Evolutionary conservation across 2,888 invertebrate species (phyloP), one percentile per base, ranked within the genome.

Genomic region (Vannuccia rotundouncinata): DNA sequence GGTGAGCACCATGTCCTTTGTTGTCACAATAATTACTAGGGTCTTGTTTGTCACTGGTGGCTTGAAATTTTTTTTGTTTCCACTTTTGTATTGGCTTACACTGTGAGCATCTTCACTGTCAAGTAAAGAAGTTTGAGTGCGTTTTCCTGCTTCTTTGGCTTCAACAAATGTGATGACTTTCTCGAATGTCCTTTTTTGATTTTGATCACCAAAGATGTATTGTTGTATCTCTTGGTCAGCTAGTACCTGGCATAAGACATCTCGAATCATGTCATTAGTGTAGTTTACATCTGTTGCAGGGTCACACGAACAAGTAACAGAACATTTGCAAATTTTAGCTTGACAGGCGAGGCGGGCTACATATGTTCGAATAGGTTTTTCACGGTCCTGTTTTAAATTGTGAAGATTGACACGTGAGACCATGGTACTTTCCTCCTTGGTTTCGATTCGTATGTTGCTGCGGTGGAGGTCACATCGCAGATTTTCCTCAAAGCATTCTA

Each of bases 321-420:
- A 66, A 66, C 13, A 66, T 27, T 66, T 66, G 66, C 66, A 66
- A 2, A 83, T 77, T 13, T 81, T 59, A 0, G 82, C 83, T 78
- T 83, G 83, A 10, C 82, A 82, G 5, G 79, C 74, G 30, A 83
- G 31, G 31, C 82, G 29, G 1, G 83, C 82, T 0, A 82, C 81
- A 66, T 81, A 83, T 1, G 45, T 74, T 0, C 83, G 80, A 0
- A 82, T 78, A 45, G 81, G 59, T 60, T 82, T 82, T 28, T 83
- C 82, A 1, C 82, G 77, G 59, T 83, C 82, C 74, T 83, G 83
- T 59, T 81, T 74, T 82, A 83, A 82, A 30, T 83, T 81, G 60
- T 81, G 80, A 10, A 82, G 80, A 0, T 77, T 59, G 2, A 82
- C 80, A 31, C 82, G 77, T 10, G 82, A 82, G 5, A 83, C 82